Base-by-base conservation (phyloP, 2,113 vertebrate genomes). In the Bambusicola thoracicus region DNA sequence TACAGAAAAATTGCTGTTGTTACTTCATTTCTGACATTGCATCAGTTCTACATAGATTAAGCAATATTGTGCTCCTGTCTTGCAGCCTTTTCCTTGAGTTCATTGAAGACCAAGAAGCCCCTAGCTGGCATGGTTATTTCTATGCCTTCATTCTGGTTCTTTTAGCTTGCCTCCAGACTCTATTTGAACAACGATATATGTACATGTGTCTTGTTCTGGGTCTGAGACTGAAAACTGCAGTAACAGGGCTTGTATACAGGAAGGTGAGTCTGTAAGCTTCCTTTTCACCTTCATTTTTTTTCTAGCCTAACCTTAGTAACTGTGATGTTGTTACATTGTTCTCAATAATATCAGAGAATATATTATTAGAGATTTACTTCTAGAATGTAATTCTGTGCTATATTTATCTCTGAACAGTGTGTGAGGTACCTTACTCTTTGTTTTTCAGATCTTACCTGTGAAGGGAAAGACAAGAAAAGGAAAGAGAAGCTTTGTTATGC, bases 151-250 rank as follows among this genome's bases (percentile, higher is more conserved):
- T 98, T 27, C 97, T 99, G 97, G 98, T 99, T 96, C 87, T 98
- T 44, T 93, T 98, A 4, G 98, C 98, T 76, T 99, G 98, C 75
- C 97, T 99, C 32, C 99, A 99, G 97, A 98, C 98, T 1, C 95
- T 99, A n/a, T 98, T 99, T 76, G 99, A 98, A 92, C 99, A 99
- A 34, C 98, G 98, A 62, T 98, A 98, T 46, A 98, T 99, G 98
- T 99, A 99, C 93, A 93, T 97, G 41, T 98, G 98, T 96, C 98
- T 99, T 92, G 97, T 99, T 15, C 97, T 99, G 85, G 99, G 99
- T 34, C 94, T 99, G 98, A 98, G 98, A 85, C 97, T 99, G 67
- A 99, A 98, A 76, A 98, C 99, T 1, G 99, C 98, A 22, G 63
- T 99, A 27, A 98, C 98, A 27, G 99, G 99, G 46, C 97, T 99